Conservation (phyloP, 1,140 invertebrate species). For the Cylas formicarius region DNA sequence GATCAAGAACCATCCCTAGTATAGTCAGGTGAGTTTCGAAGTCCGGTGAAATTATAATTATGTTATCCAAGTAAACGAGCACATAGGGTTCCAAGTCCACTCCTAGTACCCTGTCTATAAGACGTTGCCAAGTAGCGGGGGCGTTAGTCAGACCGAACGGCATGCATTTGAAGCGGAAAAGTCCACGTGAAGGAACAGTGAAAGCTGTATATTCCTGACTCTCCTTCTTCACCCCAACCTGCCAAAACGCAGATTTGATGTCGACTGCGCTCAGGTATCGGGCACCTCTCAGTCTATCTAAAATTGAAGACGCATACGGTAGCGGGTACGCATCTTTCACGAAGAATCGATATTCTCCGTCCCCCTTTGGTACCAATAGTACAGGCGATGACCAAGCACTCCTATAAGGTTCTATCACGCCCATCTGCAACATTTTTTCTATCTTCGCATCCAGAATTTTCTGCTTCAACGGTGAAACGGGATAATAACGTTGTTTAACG, state of each 20-base stretch:
- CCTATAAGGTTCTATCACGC: conserved; percentile 22
- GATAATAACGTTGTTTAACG: too few relatives aligned
- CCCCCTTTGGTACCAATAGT: conserved; percentile 27
- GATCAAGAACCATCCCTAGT: conserved; percentile 15
- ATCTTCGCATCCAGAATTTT: too few relatives aligned
- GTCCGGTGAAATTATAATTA: conserved; percentile 31
- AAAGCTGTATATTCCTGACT: conserved; percentile 42
- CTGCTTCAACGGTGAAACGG: too few relatives aligned
- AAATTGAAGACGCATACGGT: conserved; percentile 31
- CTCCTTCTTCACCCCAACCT: conserved; percentile 34
- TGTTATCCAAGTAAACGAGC: conserved; percentile 36
- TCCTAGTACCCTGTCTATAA: conserved; percentile 32
- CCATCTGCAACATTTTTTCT: too few relatives aligned
- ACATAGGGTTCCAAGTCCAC: conserved; percentile 22
- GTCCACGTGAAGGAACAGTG: conserved; percentile 27
- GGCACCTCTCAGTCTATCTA: conserved; percentile 31
- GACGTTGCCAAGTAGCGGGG: conserved; percentile 13
- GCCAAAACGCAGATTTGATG: conserved; percentile 37
- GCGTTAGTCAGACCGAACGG: conserved; percentile 35
- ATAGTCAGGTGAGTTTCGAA: conserved; percentile 29
- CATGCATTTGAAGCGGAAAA: conserved; percentile 33
- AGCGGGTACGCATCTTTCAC: conserved; percentile 33
- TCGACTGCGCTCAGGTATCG: conserved; percentile 31
- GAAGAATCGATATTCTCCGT: conserved; percentile 29
- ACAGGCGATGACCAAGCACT: conserved; percentile 25